phyloP scores from a whole-genome alignment of 2,888 invertebrate genomes.

The Schrankia costaestrigalis region DNA sequence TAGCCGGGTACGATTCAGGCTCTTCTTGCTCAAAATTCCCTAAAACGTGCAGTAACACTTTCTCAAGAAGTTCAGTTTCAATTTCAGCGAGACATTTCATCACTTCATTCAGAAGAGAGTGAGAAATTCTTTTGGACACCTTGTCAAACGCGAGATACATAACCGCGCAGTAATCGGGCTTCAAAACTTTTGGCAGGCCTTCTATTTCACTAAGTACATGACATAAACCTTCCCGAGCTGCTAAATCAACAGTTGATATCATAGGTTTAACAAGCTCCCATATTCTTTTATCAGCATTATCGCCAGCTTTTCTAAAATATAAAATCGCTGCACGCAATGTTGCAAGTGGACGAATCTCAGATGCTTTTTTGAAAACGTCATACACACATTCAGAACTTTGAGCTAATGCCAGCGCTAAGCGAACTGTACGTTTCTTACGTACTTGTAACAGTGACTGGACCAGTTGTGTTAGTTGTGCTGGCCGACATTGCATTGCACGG shows the following conservation, averaged over 20 bases:
- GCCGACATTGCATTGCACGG: slow-evolving; percentile 35
- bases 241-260: slow-evolving; percentile 31
- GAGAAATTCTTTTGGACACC: too few relatives aligned
- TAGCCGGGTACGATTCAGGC: slow-evolving; percentile 29
- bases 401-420: slow-evolving; percentile 42
- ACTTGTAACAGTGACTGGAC: slow-evolving; percentile 34
- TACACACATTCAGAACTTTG: slow-evolving; percentile 26
- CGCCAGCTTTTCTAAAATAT: slow-evolving; percentile 25
- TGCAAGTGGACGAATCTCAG: slow-evolving; percentile 33
- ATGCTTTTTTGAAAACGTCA: slow-evolving; percentile 31
- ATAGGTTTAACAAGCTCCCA: slow-evolving; percentile 45
- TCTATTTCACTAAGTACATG: slow-evolving; percentile 14
- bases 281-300: slow-evolving; percentile 26
- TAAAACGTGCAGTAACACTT: slow-evolving; percentile 25
- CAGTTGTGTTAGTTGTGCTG: slow-evolving; percentile 25
- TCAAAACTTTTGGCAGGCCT: slow-evolving; percentile 35
- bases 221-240: slow-evolving; percentile 12
- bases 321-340: slow-evolving; percentile 39
- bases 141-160: slow-evolving; percentile 35
- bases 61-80: slow-evolving; percentile 28
- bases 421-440: slow-evolving; percentile 30
- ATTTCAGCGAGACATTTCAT: slow-evolving; percentile 33
- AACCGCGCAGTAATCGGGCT: slow-evolving; percentile 41
- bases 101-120: too few relatives aligned
- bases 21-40: slow-evolving; percentile 17